Evolutionary conservation across 2,888 invertebrate genomes (phyloP).

Genomic region (Cylindroiulus punctatus): DNA sequence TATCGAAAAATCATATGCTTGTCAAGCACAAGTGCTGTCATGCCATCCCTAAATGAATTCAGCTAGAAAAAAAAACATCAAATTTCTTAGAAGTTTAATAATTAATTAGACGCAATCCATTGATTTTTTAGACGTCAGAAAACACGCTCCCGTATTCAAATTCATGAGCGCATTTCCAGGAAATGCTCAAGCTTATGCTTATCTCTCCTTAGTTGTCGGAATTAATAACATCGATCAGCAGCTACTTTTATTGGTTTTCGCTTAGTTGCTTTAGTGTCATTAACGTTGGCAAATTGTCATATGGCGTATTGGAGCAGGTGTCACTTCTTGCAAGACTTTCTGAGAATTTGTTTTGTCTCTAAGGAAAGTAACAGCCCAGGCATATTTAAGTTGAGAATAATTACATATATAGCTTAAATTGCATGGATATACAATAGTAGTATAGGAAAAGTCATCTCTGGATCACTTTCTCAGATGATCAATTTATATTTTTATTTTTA

Average conservation of each 20-base stretch:
- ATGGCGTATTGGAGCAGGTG: not conserved
- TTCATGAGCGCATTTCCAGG: not conserved
- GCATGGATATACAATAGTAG: too few relatives aligned
- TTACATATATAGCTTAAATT: too few relatives aligned
- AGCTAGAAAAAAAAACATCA: not conserved
- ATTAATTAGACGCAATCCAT: not conserved
- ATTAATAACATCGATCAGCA: conserved; percentile 6
- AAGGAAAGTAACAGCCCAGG: not conserved
- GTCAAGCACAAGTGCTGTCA: not conserved
- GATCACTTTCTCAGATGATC: too few relatives aligned
- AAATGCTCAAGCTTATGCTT: not conserved
- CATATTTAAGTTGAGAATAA: too few relatives aligned
- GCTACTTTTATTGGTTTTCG: not conserved
- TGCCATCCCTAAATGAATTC: not conserved
- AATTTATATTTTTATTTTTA: too few relatives aligned
- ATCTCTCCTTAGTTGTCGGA: not conserved
- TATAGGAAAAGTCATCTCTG: too few relatives aligned
- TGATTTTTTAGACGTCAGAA: not conserved
- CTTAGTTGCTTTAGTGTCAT: not conserved
- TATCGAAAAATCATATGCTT: not conserved
- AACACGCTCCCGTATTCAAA: not conserved
- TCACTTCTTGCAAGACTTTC: not conserved
- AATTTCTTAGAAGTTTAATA: not conserved
- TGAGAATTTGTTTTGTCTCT: not conserved
- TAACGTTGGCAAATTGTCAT: conserved; percentile 20